These are phyloP conservation scores for Boloria selene DNA, from an alignment of 2,888 invertebrate species.

Conservation along the genomic window DNA sequence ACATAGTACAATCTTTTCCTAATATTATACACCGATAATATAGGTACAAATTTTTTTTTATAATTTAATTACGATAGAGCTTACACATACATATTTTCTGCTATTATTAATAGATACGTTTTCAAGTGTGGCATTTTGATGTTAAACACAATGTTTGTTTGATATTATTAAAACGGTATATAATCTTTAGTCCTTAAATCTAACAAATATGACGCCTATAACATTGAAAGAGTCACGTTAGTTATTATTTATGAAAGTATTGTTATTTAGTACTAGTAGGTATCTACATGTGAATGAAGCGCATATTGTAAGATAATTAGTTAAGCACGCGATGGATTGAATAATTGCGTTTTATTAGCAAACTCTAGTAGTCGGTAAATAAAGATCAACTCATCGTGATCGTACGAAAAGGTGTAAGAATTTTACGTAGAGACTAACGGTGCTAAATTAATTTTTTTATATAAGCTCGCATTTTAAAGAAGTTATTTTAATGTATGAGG, in stretches of 20 bases:
- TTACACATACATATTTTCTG: too few species aligned
- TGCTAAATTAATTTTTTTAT: background rate
- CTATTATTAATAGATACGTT: too few species aligned
- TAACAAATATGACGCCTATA: slow-evolving; percentile 2
- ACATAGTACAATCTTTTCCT: too few species aligned
- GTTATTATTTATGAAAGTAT: slow-evolving; percentile 45
- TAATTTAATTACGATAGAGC: too few species aligned
- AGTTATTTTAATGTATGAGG: slow-evolving; percentile 1
- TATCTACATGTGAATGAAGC: slow-evolving; percentile 33
- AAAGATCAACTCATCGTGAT: slow-evolving; percentile 19
- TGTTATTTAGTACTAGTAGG: slow-evolving; percentile 41
- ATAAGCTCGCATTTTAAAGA: background rate
- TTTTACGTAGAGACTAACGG: too few species aligned
- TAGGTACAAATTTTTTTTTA: too few species aligned
- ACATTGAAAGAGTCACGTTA: slow-evolving; percentile 37
- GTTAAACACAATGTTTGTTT: too few species aligned
- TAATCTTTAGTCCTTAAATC: too few species aligned
- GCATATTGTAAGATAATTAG: slow-evolving; percentile 32
- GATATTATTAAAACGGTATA: too few species aligned
- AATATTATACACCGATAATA: too few species aligned
- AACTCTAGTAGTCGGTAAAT: slow-evolving; percentile 20
- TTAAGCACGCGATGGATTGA: slow-evolving; percentile 33
- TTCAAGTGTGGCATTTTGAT: too few species aligned
- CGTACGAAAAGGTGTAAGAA: slow-evolving; percentile 8
- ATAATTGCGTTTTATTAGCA: slow-evolving; percentile 35